Conservation (phyloP, 2,113 vertebrate genomes). For the Ceyx cyanopectus region DNA sequence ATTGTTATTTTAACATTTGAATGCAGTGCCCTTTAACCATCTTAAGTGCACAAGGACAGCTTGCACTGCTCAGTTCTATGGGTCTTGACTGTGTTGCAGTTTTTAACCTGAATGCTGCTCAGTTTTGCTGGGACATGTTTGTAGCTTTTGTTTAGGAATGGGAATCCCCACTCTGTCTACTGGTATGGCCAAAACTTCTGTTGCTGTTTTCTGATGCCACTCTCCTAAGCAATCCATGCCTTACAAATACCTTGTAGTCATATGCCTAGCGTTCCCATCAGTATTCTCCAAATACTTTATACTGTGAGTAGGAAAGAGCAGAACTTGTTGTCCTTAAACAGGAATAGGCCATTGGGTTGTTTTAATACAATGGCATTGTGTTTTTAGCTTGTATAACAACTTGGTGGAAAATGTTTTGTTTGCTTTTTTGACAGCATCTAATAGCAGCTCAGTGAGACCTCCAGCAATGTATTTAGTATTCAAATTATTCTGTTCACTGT, state of each 20-base stretch:
- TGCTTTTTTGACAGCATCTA: slow-evolving; percentile 51
- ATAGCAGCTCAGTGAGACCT: slow-evolving; percentile 22
- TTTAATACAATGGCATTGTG: neutral
- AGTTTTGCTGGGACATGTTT: neutral
- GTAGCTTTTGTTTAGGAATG: neutral
- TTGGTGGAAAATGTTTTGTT: slow-evolving; percentile 26
- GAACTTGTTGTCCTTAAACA: neutral
- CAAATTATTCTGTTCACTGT: slow-evolving; percentile 14
- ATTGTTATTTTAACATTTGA: neutral
- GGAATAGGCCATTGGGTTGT: neutral
- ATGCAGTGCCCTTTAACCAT: neutral
- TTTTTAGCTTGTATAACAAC: slow-evolving; percentile 26
- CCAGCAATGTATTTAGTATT: slow-evolving; percentile 39
- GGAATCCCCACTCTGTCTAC: neutral
- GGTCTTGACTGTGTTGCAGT: neutral
- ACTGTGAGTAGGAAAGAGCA: neutral
- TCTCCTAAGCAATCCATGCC: neutral
- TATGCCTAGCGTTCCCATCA: neutral
- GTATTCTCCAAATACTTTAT: neutral
- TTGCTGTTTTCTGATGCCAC: neutral
- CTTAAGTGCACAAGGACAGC: neutral
- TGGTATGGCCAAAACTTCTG: neutral
- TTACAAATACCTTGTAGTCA: fast-evolving
- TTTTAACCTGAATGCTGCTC: neutral
- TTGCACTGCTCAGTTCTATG: fast-evolving